These are phyloP conservation scores for Zeuzera pyrina DNA, from an alignment of 2,888 invertebrate genomes.

Conservation along the genomic window DNA sequence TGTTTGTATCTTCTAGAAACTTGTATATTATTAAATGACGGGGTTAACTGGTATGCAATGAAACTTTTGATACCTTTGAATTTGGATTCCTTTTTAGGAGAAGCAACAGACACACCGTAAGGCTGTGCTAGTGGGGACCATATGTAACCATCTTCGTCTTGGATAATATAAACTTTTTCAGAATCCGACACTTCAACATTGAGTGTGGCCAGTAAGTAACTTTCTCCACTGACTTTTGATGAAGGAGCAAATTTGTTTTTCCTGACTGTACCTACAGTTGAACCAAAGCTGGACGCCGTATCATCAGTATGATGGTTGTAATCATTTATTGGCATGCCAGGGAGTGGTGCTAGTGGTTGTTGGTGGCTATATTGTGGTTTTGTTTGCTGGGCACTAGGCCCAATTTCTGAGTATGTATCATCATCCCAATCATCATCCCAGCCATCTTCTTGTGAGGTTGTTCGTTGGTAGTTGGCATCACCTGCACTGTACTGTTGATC, in stretches of 20 bases:
- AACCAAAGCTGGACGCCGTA: slow-evolving; percentile 65
- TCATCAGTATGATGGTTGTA: slow-evolving; percentile 65
- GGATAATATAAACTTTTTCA: slow-evolving; percentile 82
- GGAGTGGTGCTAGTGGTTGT: slow-evolving; percentile 49
- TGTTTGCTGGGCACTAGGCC: slow-evolving; percentile 53
- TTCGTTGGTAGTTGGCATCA: slow-evolving; percentile 60
- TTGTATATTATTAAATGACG: slow-evolving; percentile 94
- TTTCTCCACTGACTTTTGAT: slow-evolving; percentile 92
- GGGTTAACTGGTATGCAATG: slow-evolving; percentile 96
- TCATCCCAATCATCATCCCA: slow-evolving; percentile 94
- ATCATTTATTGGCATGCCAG: slow-evolving; percentile 67
- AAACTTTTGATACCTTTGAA: slow-evolving; percentile 97
- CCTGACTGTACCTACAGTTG: slow-evolving; percentile 77
- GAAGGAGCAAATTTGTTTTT: slow-evolving; percentile 90
- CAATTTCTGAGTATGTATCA: slow-evolving; percentile 84
- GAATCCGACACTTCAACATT: slow-evolving; percentile 79
- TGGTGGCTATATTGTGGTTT: slow-evolving; percentile 51
- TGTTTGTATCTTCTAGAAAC: slow-evolving; percentile 97
- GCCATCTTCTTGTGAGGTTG: slow-evolving; percentile 75
- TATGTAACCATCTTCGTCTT: slow-evolving; percentile 79
- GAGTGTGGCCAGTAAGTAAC: slow-evolving; percentile 86
- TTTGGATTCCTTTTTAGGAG: slow-evolving; percentile 98
- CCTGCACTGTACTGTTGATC: slow-evolving; percentile 58
- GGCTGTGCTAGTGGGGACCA: slow-evolving; percentile 85
- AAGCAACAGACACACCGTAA: slow-evolving; percentile 90